phyloP scores from a whole-genome alignment of 2,113 vertebrate species.

The Petrocephalus microphthalmus region DNA sequence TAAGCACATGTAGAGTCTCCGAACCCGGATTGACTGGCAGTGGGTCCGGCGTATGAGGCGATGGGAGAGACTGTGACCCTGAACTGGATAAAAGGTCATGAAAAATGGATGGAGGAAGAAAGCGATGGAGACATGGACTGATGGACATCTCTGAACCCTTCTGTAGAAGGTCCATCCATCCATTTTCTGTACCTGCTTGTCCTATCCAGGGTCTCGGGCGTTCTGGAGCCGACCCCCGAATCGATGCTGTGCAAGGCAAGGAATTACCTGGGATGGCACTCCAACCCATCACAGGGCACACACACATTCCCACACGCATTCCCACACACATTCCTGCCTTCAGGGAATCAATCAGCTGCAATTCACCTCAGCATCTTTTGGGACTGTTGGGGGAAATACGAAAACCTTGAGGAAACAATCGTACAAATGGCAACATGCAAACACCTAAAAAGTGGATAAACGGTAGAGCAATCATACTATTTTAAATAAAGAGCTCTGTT shows the following conservation, averaged over 20 bases:
- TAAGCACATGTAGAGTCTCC: background rate
- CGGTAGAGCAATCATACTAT: background rate
- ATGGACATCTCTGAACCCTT: background rate
- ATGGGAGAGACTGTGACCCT: background rate
- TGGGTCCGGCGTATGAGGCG: background rate
- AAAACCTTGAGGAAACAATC: background rate
- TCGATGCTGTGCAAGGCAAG: background rate
- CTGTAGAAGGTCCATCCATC: background rate
- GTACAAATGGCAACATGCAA: background rate
- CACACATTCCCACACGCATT: background rate
- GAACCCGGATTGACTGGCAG: background rate
- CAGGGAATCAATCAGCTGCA: background rate
- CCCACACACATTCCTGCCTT: background rate
- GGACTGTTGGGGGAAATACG: background rate
- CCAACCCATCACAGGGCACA: background rate
- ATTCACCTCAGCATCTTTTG: background rate
- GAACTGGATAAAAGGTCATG: background rate
- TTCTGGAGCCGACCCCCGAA: background rate
- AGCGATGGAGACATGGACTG: background rate
- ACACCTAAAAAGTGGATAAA: background rate
- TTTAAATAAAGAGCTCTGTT: background rate
- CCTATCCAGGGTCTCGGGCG: background rate
- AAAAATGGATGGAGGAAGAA: background rate
- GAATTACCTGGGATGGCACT: background rate
- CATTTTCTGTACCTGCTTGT: background rate